Evolutionary conservation across 2,797 vertebrate genomes (phyloP).

Genomic region (Buphagus erythrorhynchus): DNA sequence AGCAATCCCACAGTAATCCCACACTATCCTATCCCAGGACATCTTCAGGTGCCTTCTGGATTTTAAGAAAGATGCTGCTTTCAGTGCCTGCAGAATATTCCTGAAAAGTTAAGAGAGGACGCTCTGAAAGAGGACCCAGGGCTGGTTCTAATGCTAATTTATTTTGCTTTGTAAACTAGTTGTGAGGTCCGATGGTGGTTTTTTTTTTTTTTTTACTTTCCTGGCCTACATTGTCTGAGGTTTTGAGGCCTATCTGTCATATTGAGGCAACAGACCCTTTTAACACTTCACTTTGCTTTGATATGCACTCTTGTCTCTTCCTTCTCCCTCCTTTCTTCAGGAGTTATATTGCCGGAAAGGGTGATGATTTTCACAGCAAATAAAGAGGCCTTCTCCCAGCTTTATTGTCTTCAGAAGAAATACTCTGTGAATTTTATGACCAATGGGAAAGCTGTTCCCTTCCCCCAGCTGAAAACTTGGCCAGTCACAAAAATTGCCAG

Average conservation of each 20-base stretch:
- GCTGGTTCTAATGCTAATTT: conserved; percentile 86
- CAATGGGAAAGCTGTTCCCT: conserved; percentile 57
- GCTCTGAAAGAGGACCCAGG: not conserved
- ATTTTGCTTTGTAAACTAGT: conserved; percentile 83
- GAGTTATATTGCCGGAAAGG: conserved; percentile 87
- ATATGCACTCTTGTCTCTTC: conserved; percentile 88
- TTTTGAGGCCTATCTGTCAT: conserved; percentile 86
- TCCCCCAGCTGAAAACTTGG: conserved; percentile 27
- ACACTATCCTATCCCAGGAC: not conserved
- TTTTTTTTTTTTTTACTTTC: conserved; percentile 41
- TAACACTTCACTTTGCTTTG: conserved; percentile 89
- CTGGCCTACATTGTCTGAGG: conserved; percentile 79
- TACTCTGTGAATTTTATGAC: conserved; percentile 78
- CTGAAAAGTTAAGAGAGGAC: not conserved
- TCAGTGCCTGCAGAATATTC: not conserved
- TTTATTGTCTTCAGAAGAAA: conserved; percentile 79
- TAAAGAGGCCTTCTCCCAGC: conserved; percentile 72
- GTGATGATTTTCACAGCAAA: conserved; percentile 85
- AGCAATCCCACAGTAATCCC: not conserved
- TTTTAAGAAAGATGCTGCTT: not conserved
- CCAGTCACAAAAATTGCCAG: conserved; percentile 49
- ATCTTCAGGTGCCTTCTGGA: not conserved
- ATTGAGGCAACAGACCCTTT: conserved; percentile 86
- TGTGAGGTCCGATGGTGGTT: conserved; percentile 74
- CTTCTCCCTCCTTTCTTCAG: conserved; percentile 77